Base-by-base conservation (phyloP, 2,888 invertebrate species). In the Crossocerus cetratus region DNA sequence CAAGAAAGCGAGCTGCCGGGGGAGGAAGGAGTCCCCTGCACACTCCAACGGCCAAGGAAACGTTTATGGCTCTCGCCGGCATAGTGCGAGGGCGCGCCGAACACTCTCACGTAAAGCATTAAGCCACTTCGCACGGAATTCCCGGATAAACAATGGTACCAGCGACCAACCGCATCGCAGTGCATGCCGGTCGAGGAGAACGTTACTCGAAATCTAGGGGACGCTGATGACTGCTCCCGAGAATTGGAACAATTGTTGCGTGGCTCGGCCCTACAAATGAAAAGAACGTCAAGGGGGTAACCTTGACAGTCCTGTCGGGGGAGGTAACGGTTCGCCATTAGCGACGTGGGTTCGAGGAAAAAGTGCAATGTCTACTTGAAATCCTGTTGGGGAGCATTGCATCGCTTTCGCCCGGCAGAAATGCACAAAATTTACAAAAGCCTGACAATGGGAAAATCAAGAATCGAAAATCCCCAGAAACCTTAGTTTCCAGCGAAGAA, bases 101-200 rank as follows among this genome's bases (percentile, higher is more conserved):
- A 11, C 32, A 32, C 11, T 32, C 32, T 32, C 74, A 64, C 72
- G 64, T 64, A 60, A 60, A 20, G 74, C 69, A 68, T 74, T 65
- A 62, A 69, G 68, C 65, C 74, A 62, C 69, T 73, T 65, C 45
- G 11, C 44, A 18, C 11, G 58, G 42, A 62, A 69, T 74, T 64
- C 65, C 18, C 55, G 62, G 49, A 65, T 59, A 69, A 74, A 74
- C 69, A 69, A 68, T 55, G 68, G 60, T 11, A 11, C 32, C 5
- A 11, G 11, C 32, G 8, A 4, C 32, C 8, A 32, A 32, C 32
- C 32, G 32, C 32, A 32, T 2, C 4, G 23, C 3, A 45, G 8
- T 45, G 16, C 49, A 0, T 1, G 14, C 4, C 14, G 4, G 11
- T 49, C 16, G 0, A 49, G 49, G 16, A 49, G 16, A 16, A 49